A percentile compares a stretch with the other conserved stretches of the same genome.
phyloP scores from a whole-genome alignment of 1,140 invertebrate species.

The Leptinotarsa texana region DNA sequence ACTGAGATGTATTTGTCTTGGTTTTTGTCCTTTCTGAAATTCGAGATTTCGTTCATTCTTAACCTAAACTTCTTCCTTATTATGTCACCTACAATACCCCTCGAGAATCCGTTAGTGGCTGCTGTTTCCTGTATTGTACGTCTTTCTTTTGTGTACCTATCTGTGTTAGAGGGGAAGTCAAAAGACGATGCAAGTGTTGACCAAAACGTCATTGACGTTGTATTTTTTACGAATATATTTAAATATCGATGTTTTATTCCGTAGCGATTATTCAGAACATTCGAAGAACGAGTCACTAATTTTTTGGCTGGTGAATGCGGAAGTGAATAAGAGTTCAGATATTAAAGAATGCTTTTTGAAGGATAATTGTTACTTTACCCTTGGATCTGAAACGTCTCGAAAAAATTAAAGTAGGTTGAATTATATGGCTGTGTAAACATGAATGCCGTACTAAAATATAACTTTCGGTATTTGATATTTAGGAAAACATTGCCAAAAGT shows the following conservation, averaged over 20 bases:
- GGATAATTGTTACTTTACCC: conserved; percentile 1
- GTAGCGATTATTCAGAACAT: background rate
- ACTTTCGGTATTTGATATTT: background rate
- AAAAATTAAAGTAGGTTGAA: background rate
- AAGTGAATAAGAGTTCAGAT: background rate
- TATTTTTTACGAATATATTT: background rate
- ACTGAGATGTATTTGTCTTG: too few species aligned
- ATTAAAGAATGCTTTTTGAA: background rate
- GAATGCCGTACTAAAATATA: background rate
- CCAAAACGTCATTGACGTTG: too few species aligned
- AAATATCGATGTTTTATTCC: background rate
- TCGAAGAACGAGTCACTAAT: background rate
- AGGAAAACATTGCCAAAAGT: background rate
- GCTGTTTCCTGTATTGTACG: too few species aligned
- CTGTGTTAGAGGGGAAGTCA: too few species aligned
- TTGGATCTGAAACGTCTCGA: background rate
- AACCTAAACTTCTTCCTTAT: too few species aligned
- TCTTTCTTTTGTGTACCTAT: too few species aligned
- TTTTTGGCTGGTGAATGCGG: background rate
- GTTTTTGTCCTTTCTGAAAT: too few species aligned
- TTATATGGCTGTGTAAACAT: too few species aligned
- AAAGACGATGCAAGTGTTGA: too few species aligned
- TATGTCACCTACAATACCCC: too few species aligned
- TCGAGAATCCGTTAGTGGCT: too few species aligned
- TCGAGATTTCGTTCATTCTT: too few species aligned